Evolutionary conservation across 2,797 vertebrate genomes (phyloP).

Genomic region (Myotis planiceps): DNA sequence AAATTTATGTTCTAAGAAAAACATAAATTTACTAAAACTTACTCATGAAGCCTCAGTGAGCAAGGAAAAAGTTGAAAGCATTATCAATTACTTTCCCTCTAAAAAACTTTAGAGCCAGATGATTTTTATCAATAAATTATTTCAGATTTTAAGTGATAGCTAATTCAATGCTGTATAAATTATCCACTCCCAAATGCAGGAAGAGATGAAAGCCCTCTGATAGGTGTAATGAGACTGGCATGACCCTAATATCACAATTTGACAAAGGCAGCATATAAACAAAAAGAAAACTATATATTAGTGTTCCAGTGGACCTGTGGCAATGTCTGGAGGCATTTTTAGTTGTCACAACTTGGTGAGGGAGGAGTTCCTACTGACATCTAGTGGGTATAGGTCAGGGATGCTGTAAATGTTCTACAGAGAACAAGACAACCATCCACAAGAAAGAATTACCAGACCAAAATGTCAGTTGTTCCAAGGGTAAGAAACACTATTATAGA

Average conservation of each 20-base stretch:
- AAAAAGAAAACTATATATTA: not conserved
- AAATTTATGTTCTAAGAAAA: constrained; percentile 40
- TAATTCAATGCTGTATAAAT: not conserved
- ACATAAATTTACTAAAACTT: constrained; percentile 14
- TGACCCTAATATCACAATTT: not conserved
- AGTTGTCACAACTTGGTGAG: not conserved
- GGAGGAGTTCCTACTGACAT: not conserved
- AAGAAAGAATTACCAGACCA: not conserved
- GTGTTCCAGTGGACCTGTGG: not conserved
- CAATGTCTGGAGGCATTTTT: not conserved
- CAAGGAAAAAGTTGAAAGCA: not conserved
- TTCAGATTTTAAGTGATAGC: not conserved
- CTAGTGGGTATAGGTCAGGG: not conserved
- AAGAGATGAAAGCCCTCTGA: not conserved
- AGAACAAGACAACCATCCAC: not conserved
- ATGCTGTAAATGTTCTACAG: not conserved
- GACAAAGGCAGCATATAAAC: not conserved
- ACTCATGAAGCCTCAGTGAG: not conserved
- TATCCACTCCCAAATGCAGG: not conserved
- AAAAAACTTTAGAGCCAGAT: not conserved
- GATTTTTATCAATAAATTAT: constrained; percentile 45
- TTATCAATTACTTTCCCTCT: constrained; percentile 33
- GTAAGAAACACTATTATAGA: not conserved
- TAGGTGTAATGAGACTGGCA: not conserved
- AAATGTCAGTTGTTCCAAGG: not conserved